phyloP scores from a whole-genome alignment of 35 echinoderm and acorn worm genomes.

The Eucidaris tribuloides region DNA sequence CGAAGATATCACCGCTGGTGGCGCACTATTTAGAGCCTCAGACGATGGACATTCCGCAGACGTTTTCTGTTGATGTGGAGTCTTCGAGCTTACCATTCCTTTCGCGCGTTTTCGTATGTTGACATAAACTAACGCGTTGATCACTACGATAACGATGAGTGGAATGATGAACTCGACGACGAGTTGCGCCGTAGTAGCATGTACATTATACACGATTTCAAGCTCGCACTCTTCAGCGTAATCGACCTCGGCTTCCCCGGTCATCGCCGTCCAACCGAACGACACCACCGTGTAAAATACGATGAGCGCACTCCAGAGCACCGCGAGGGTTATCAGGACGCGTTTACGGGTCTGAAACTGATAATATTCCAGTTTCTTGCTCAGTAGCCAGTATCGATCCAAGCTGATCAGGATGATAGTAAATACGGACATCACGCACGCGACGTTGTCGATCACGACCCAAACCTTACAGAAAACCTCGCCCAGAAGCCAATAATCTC shows the following conservation, averaged over 20 bases:
- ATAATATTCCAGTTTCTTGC: constrained; percentile 52
- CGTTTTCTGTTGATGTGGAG: not conserved
- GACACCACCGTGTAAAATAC: not conserved
- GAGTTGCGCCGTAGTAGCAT: constrained; percentile 16
- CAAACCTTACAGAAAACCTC: constrained; percentile 56
- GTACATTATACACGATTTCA: constrained; percentile 12
- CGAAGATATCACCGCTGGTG: not conserved
- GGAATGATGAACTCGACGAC: constrained; percentile 55
- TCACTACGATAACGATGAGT: constrained; percentile 19
- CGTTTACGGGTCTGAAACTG: constrained; percentile 50
- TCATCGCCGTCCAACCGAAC: constrained; percentile 25
- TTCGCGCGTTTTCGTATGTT: constrained; percentile 49
- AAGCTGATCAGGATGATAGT: constrained; percentile 71
- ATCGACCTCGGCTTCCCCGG: not conserved
- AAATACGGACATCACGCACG: constrained; percentile 28
- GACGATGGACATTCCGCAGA: not conserved
- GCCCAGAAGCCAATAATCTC: constrained; percentile 49
- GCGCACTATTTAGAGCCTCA: not conserved
- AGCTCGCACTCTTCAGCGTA: constrained; percentile 45
- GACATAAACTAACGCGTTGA: constrained; percentile 46
- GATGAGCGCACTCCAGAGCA: not conserved
- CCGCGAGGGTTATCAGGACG: not conserved
- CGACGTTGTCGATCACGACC: constrained; percentile 62
- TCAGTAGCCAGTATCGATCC: constrained; percentile 82
- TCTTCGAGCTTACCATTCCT: not conserved